Evolutionary conservation across 2,797 vertebrate genomes (phyloP).

Genomic region (Acanthiza pusilla): DNA sequence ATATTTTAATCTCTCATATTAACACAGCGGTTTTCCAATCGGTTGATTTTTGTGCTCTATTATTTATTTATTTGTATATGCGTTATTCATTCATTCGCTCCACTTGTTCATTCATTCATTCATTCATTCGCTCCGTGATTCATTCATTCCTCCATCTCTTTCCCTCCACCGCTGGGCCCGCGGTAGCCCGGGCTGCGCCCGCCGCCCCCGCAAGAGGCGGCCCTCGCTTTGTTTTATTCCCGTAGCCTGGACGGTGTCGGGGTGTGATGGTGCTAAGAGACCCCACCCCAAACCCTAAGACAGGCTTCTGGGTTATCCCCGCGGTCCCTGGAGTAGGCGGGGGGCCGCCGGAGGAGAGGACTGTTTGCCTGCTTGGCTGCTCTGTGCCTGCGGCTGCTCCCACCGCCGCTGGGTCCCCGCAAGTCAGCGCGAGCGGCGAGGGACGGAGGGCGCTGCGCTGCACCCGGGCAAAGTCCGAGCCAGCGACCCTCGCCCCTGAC

Average conservation of each 20-base stretch:
- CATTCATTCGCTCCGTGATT: background rate
- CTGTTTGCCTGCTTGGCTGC: background rate
- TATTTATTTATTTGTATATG: slow-evolving; percentile 45
- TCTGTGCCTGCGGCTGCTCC: background rate
- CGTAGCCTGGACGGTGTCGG: background rate
- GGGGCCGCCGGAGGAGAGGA: rapidly evolving
- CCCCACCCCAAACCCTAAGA: background rate
- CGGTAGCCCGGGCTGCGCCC: background rate
- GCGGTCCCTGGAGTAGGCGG: background rate
- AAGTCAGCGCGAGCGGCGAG: background rate
- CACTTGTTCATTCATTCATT: background rate
- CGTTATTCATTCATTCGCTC: slow-evolving; percentile 14
- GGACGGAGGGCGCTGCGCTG: background rate
- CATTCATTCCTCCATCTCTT: background rate
- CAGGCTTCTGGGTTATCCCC: background rate
- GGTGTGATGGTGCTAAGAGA: background rate
- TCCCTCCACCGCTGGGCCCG: background rate
- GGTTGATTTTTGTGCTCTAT: background rate
- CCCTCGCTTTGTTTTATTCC: background rate
- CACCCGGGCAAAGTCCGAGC: background rate
- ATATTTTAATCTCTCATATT: slow-evolving; percentile 60
- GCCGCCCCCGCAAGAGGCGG: rapidly evolving
- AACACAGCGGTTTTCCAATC: slow-evolving; percentile 44
- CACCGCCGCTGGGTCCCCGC: background rate
- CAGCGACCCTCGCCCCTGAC: background rate